Base-by-base conservation (phyloP, 2,888 invertebrate species). In the Megaustenia siamemsis region DNA sequence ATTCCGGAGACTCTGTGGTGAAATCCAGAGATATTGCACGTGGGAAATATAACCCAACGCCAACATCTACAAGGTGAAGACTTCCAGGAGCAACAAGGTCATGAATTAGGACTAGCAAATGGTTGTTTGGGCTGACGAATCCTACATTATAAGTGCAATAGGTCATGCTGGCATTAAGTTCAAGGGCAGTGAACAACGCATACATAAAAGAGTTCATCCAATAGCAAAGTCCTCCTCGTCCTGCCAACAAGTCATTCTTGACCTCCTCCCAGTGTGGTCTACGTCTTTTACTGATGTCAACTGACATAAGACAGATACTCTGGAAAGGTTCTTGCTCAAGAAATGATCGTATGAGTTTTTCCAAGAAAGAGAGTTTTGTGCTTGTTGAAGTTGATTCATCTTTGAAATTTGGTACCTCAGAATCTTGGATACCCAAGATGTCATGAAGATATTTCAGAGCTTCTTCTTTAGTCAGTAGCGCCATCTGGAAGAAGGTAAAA, bases 181-280 rank as follows among this genome's bases (percentile, higher is more conserved):
- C 87, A 0, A 89, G 56, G 15, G 78, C 82, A 56, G 83, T 49
- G 8, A 89, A 75, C 12, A 89, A 73, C 35, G 40, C 79, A 77
- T 77, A 87, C 56, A 85, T 71, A 60, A 88, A 89, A 24, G 84
- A 73, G 66, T 88, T 86, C 8, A 82, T 77, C 28, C 76, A 86
- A 43, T 86, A 87, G 53, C 89, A 89, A 21, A 89, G 66, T 12
- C 89, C 89, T 2, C 88, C 89, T 10, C 56, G 56, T 15, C 79
- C 77, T 1, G 56, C 35, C n/a, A 87, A 80, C 18, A 88, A 75
- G 21, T 80, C 83, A 12, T 40, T 49, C 49, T 87, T 86, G 32
- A 89, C 86, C 32, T 75, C 82, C 0, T 78, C 56, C 75, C 66
- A 82, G 15, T 63, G 45, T 28, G 89, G 89, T 15, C 87, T 79